Base-by-base conservation (phyloP, 2,113 vertebrate species). In the Sterrhoptilus dennistouni region DNA sequence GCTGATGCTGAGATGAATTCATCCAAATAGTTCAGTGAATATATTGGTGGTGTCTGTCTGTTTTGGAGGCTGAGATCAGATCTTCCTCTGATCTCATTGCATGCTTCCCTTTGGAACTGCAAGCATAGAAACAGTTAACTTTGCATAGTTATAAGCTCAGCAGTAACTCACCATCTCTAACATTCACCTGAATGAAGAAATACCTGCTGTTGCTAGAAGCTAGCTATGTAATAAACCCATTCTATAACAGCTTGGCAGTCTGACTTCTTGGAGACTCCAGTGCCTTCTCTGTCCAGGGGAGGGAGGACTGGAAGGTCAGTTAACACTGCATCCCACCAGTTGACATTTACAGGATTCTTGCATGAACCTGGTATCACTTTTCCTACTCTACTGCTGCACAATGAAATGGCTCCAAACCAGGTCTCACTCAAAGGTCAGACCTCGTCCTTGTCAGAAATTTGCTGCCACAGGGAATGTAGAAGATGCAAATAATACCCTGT, bases 321-420 rank as follows among this genome's bases (percentile, higher is more conserved):
- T 59, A 47, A 52, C 36, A n/a, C 25, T 33, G 66, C 25, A 12
- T 27, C 22, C 45, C 38, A 12, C 8, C 63, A 25, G 6, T 2
- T 88, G 44, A 49, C 12, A 42, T 33, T 21, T 17, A 27, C 21
- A 65, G 40, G 49, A 50, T 42, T 24, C 25, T n/a, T 5, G 0
- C 1, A 4, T 60, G 57, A 85, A 29, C 22, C n/a, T 3, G 0
- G 5, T 18, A 54, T 44, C 2, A 5, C 22, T 79, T 78, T 60
- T 69, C 38, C 22, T 57, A 10, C 50, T 79, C 69, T 6, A 10
- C 19, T 33, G 27, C n/a, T 68, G 21, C 15, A 38, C 14, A 31
- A 2, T 6, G 21, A 84, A 78, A 66, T 14, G 11, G 6, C 20
- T 87, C 23, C 49, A 72, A 47, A 72, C 8, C 28, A 54, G 54